phyloP scores from a whole-genome alignment of 2,113 vertebrate species.

The Smithornis capensis region DNA sequence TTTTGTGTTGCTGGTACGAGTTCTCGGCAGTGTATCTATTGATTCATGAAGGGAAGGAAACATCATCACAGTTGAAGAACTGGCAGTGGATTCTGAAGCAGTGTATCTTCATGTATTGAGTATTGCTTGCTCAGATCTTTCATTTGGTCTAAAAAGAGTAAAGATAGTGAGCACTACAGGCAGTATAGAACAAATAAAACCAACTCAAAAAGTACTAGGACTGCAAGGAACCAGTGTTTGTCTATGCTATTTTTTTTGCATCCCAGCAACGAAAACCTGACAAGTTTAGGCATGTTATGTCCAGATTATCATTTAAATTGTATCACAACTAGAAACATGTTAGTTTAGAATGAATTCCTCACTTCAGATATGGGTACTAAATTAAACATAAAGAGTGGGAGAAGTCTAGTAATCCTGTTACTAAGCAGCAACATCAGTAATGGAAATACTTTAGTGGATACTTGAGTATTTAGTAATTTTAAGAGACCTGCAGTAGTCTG shows the following conservation, averaged over 20 bases:
- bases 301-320: neutral
- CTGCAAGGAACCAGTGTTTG: neutral
- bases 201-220: neutral
- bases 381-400: neutral
- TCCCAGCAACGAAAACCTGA: neutral
- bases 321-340: neutral
- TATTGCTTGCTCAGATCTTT: neutral
- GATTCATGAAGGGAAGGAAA: neutral
- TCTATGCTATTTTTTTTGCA: neutral
- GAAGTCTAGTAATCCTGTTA: neutral
- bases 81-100: neutral
- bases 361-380: neutral
- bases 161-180: neutral
- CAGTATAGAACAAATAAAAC: neutral
- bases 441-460: neutral
- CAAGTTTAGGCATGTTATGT: neutral
- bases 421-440: neutral
- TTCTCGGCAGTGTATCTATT: neutral
- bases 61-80: neutral
- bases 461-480: neutral
- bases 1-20: rapidly evolving
- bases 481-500: neutral
- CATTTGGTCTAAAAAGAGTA: neutral
- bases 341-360: neutral
- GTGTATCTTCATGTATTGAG: neutral